A percentile compares a stretch with the other conserved stretches of the same genome.
Conservation (phyloP, 2,113 vertebrate species). For the Cynoglossus semilaevis region DNA sequence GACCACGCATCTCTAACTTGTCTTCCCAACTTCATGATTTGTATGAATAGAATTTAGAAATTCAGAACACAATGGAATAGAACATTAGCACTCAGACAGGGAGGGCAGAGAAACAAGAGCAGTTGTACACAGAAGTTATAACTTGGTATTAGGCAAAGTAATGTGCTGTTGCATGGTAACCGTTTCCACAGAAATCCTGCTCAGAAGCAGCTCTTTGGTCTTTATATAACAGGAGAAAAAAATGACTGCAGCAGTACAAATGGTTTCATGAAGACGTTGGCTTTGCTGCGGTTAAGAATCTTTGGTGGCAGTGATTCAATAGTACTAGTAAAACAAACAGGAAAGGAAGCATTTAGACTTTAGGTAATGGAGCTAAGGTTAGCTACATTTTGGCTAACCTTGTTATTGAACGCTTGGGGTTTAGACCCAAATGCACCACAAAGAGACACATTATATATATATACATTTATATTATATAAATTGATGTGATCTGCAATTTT, state of each 20-base stretch:
- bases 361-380: too few relatives aligned
- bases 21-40: slow-evolving; percentile 30
- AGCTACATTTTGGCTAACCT: too few relatives aligned
- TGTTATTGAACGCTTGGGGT: too few relatives aligned
- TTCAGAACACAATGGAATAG: slow-evolving; percentile 1
- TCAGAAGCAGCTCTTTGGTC: slow-evolving; percentile 63
- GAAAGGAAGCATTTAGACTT: too few relatives aligned
- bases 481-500: too few relatives aligned
- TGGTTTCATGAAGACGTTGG: slow-evolving; percentile 31
- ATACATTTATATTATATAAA: too few relatives aligned
- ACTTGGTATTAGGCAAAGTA: slow-evolving; percentile 51
- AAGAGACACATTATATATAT: too few relatives aligned
- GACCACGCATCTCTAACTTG: too few relatives aligned
- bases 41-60: slow-evolving; percentile 6
- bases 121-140: slow-evolving; percentile 54
- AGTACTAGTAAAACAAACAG: not conserved
- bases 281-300: not conserved
- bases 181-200: slow-evolving; percentile 76
- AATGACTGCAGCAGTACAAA: slow-evolving; percentile 56
- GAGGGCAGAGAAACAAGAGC: slow-evolving; percentile 37
- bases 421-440: too few relatives aligned
- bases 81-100: slow-evolving; percentile 16
- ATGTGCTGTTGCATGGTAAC: slow-evolving; percentile 78
- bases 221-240: slow-evolving; percentile 42
- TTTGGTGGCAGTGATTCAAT: not conserved